Base-by-base conservation (phyloP, 2,888 invertebrate species). In the Platycheirus albimanus region DNA sequence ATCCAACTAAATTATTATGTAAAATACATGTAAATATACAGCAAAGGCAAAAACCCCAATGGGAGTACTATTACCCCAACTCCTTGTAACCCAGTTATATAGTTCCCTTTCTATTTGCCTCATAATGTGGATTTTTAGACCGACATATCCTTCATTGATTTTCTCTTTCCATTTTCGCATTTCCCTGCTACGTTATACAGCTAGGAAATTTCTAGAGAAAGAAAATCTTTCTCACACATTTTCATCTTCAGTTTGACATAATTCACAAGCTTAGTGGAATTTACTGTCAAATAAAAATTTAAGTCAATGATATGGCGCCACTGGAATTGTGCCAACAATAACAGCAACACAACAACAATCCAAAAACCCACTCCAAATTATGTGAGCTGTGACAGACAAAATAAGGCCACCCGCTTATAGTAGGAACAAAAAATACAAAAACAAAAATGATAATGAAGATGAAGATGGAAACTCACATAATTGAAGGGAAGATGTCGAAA, bases 251-350 rank as follows among this genome's bases (percentile, higher is more conserved):
- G 30, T 33, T 49, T 13, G 13, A 30, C 43, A 63, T 58, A 58
- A 58, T 41, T 58, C 51, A 67, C 52, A 64, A 51, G 49, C 47
- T 58, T 19, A 51, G 38, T 20, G 30, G 24, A 66, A 64, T 64
- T 75, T 49, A 58, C 63, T 81, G 66, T 76, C 17, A 47, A 63
- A 67, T 81, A 67, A 67, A 81, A 71, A 71, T 49, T 77, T 63
- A 28, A 43, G 36, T 51, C 61, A 56, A 47, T 41, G 15, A 58
- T 56, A 24, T 41, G 77, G 76, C 77, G 81, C 77, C 81, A 77
- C 24, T 71, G 70, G 70, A 51, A 64, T 30, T 45, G n/a, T 47
- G 71, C 45, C 52, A 71, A 45, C 47, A 6, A 58, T 58, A 52
- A 66, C n/a, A n/a, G n/a, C 20, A 49, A 45, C 4, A 43, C 19